phyloP scores from a whole-genome alignment of 2,113 vertebrate species.

The Tragelaphus strepsiceros region DNA sequence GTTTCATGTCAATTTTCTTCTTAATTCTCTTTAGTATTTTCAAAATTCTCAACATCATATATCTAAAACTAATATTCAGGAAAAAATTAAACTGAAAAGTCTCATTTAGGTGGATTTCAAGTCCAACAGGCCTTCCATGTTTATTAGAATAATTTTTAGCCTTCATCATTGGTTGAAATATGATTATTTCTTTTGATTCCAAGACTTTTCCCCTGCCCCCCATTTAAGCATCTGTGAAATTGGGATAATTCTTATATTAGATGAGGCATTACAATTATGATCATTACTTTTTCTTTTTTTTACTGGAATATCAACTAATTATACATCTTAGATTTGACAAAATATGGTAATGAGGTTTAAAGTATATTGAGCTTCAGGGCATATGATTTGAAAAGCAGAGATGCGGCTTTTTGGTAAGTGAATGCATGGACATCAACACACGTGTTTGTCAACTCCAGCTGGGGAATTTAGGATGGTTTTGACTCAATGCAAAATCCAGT shows the following conservation, averaged over 20 bases:
- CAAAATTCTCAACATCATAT: background rate
- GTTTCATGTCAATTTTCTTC: background rate
- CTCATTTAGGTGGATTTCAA: background rate
- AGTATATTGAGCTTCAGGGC: fast-evolving
- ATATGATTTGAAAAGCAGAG: background rate
- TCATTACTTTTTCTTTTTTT: background rate
- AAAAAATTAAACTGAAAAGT: background rate
- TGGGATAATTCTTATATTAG: background rate
- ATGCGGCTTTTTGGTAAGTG: background rate
- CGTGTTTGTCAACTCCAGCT: background rate
- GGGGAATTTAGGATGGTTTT: background rate
- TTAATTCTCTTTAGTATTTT: background rate
- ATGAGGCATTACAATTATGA: background rate
- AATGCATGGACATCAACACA: background rate
- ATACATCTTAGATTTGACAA: slow-evolving; percentile 1
- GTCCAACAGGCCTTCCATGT: background rate
- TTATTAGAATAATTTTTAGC: background rate
- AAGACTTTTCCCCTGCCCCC: background rate
- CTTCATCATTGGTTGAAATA: background rate
- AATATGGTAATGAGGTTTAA: background rate
- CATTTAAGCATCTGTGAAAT: background rate
- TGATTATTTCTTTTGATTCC: background rate
- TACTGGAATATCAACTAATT: background rate
- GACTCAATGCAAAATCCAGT: background rate
- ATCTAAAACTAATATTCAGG: background rate